Conservation (phyloP, 2,797 vertebrate genomes). For the Notamacropus eugenii region DNA sequence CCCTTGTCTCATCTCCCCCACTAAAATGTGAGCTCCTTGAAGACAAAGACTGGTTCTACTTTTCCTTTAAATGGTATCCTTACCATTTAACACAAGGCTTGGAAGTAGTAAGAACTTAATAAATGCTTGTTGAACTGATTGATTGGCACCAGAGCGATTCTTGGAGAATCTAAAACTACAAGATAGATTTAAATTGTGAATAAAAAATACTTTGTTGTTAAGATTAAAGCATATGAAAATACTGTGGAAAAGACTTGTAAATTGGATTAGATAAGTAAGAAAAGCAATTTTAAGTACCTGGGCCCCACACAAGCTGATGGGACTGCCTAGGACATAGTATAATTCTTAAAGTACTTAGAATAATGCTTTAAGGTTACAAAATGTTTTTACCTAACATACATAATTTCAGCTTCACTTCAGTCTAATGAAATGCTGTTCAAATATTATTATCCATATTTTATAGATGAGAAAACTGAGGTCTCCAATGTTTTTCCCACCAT, state of each 20-base stretch:
- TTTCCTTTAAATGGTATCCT: neutral
- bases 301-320: neutral
- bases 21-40: neutral
- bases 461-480: neutral
- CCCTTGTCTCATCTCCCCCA: neutral
- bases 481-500: neutral
- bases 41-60: neutral
- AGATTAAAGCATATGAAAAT: neutral
- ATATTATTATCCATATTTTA: neutral
- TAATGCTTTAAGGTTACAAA: neutral
- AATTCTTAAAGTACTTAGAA: neutral
- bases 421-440: neutral
- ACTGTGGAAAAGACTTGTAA: neutral
- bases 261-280: neutral
- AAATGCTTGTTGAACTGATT: neutral
- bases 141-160: neutral
- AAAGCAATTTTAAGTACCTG: neutral
- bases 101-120: neutral
- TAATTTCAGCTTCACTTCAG: neutral
- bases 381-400: neutral
- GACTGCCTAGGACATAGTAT: neutral
- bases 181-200: neutral
- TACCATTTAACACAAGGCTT: neutral
- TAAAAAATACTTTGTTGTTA: neutral
- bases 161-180: neutral